Conservation (phyloP, 2,888 invertebrate species). For the Siphlonurus alternatus region DNA sequence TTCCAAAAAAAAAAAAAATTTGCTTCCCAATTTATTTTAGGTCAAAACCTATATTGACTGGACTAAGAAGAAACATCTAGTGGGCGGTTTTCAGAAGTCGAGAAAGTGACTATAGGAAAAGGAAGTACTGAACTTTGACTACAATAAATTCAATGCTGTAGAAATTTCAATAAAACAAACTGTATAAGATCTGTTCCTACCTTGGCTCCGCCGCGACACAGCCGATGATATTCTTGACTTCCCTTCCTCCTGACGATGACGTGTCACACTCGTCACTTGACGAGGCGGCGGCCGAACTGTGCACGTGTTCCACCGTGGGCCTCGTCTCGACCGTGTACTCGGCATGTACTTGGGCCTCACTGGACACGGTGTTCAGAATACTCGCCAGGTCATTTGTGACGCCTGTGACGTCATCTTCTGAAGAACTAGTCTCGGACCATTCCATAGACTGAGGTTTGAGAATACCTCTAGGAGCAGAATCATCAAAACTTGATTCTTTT, state of each 20-base stretch:
- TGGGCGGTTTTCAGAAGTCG: too few species aligned
- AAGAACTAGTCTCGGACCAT: slow-evolving; percentile 11
- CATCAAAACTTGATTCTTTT: slow-evolving; percentile 14
- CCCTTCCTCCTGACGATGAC: slow-evolving; percentile 41
- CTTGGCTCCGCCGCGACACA: slow-evolving; percentile 28
- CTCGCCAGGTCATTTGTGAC: slow-evolving; percentile 2
- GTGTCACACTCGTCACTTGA: slow-evolving; percentile 5
- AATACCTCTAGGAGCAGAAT: slow-evolving; percentile 13
- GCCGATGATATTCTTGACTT: slow-evolving; percentile 39
- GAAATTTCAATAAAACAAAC: too few species aligned
- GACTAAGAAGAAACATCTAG: too few species aligned
- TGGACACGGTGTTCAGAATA: slow-evolving; percentile 1
- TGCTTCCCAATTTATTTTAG: too few species aligned
- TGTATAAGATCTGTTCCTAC: too few species aligned
- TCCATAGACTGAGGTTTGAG: slow-evolving; percentile 13
- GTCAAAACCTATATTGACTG: too few species aligned
- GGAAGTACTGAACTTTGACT: too few species aligned
- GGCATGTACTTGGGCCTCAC: neutral
- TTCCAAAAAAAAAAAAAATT: too few species aligned
- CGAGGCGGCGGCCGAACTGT: neutral
- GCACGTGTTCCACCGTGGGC: neutral
- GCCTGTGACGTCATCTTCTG: neutral
- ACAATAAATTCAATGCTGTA: too few species aligned
- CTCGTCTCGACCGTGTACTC: neutral
- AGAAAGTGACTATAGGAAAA: too few species aligned